Conservation (phyloP, 2,888 invertebrate genomes). For the Plutella xylostella region DNA sequence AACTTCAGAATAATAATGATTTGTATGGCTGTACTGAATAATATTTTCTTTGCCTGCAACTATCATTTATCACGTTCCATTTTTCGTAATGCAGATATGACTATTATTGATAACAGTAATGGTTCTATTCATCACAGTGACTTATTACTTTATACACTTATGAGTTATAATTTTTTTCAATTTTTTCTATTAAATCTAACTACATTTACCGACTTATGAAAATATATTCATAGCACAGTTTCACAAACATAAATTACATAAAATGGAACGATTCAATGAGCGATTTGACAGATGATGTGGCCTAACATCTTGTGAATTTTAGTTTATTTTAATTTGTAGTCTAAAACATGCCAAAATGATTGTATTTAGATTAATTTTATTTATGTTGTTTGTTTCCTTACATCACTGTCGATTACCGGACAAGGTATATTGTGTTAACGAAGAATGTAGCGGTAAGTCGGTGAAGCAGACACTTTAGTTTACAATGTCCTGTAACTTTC, state of each 20-base stretch:
- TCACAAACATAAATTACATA: conserved; percentile 14
- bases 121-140: too few species aligned
- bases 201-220: too few species aligned
- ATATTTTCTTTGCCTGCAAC: too few species aligned
- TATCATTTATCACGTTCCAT: neutral
- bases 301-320: conserved; percentile 44
- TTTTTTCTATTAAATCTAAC: too few species aligned
- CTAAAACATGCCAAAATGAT: conserved; percentile 58
- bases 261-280: conserved; percentile 29
- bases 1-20: too few species aligned
- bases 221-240: too few species aligned
- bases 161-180: too few species aligned
- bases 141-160: too few species aligned
- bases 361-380: conserved; percentile 47
- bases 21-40: too few species aligned
- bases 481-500: conserved; percentile 22
- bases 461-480: conserved; percentile 14
- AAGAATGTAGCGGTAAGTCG: conserved; percentile 75
- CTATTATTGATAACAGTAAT: too few species aligned
- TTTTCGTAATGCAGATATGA: neutral
- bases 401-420: conserved; percentile 69
- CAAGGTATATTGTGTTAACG: conserved; percentile 77
- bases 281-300: conserved; percentile 65
- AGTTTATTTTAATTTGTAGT: conserved; percentile 12
- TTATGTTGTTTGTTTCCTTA: conserved; percentile 42